These are phyloP conservation scores for Sipha flava DNA, from an alignment of 1,140 invertebrate genomes.

Conservation along the genomic window DNA sequence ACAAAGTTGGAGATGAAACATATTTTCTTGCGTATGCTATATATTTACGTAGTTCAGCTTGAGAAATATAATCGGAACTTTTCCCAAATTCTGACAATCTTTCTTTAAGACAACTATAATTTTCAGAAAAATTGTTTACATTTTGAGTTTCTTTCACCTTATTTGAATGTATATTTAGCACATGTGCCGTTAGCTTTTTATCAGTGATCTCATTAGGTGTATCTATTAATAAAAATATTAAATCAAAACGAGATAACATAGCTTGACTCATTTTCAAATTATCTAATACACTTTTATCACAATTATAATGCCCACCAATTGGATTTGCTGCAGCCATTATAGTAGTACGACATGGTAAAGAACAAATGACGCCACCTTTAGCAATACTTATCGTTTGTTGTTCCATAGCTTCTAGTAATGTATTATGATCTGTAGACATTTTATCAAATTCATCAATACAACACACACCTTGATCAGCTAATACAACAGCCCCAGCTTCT, in stretches of 20 bases:
- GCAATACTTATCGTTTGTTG: conserved; percentile 85
- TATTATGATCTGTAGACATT: conserved; percentile 66
- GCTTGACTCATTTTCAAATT: conserved; percentile 81
- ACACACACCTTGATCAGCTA: conserved; percentile 78
- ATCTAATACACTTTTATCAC: conserved; percentile 76
- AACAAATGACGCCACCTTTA: conserved; percentile 73
- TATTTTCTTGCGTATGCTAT: conserved; percentile 85
- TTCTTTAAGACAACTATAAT: background rate
- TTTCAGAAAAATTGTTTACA: background rate
- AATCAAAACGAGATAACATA: conserved; percentile 83
- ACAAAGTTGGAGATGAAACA: conserved; percentile 66
- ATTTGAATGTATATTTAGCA: background rate
- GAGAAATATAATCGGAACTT: conserved; percentile 61
- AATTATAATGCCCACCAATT: conserved; percentile 75
- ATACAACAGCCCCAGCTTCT: conserved; percentile 74
- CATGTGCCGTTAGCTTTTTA: background rate
- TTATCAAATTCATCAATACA: conserved; percentile 96
- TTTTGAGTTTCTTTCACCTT: background rate
- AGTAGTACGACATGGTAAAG: conserved; percentile 68
- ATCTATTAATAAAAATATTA: conserved; percentile 86
- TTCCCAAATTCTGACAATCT: conserved; percentile 43
- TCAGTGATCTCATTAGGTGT: conserved; percentile 60
- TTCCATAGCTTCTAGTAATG: conserved; percentile 89
- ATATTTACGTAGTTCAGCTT: conserved; percentile 73
- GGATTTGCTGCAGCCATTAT: conserved; percentile 91